A percentile compares a stretch with the other conserved stretches of the same genome.
Evolutionary conservation across 2,113 vertebrate genomes (phyloP).

Genomic region (Antigone vipio): DNA sequence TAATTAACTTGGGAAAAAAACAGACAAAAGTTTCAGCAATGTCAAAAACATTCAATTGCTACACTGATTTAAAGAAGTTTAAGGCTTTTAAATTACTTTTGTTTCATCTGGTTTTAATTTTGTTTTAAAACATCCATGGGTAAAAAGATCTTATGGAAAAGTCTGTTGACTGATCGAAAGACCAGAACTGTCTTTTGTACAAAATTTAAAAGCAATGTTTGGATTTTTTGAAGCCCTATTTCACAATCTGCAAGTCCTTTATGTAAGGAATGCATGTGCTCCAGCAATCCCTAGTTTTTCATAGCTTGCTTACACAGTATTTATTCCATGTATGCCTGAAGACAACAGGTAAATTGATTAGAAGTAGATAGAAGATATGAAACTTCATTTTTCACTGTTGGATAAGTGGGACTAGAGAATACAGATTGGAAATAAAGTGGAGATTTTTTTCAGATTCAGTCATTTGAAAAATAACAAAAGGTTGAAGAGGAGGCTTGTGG

Average conservation of each 20-base stretch:
- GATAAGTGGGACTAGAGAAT: not conserved
- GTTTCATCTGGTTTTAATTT: not conserved
- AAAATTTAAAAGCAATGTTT: not conserved
- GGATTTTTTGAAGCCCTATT: not conserved
- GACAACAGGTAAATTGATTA: not conserved
- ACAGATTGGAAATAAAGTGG: not conserved
- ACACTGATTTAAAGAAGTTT: not conserved
- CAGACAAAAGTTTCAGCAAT: not conserved
- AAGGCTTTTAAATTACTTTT: not conserved
- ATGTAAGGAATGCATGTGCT: not conserved
- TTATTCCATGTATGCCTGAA: not conserved
- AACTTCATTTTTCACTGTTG: not conserved
- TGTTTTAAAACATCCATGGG: not conserved
- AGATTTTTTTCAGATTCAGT: not conserved
- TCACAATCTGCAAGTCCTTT: not conserved
- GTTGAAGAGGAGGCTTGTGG: not conserved
- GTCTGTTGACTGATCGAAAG: not conserved
- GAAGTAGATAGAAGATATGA: not conserved
- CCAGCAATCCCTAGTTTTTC: not conserved
- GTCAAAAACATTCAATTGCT: not conserved
- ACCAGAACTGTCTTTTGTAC: not conserved
- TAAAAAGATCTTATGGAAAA: not conserved
- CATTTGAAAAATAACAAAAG: not conserved
- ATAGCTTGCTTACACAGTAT: not conserved
- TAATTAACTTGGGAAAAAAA: conserved; percentile 5